These are phyloP conservation scores for Otocyon megalotis DNA, from an alignment of 2,113 vertebrate genomes.

Conservation along the genomic window DNA sequence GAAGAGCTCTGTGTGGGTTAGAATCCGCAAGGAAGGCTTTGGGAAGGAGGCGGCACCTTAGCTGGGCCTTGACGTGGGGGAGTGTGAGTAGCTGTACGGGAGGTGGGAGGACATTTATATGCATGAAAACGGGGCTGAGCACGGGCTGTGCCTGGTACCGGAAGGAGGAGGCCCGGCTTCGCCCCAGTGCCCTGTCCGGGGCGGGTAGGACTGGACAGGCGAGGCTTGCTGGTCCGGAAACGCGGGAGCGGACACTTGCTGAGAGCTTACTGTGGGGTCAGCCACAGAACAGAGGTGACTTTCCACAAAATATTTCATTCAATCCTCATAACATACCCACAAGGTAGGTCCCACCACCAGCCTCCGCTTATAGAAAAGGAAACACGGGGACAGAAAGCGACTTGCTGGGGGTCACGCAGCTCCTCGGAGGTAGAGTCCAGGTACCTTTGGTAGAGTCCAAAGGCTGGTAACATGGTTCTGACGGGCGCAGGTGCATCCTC, in stretches of 20 bases:
- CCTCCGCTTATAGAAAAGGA: not conserved
- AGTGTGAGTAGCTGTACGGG: not conserved
- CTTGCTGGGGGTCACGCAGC: not conserved
- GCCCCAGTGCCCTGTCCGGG: not conserved
- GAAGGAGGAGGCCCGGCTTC: conserved; percentile 4
- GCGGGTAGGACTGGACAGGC: not conserved
- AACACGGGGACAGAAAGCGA: not conserved
- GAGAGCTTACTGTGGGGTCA: not conserved
- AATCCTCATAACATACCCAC: not conserved
- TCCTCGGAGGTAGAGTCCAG: not conserved
- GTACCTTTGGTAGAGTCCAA: too few species aligned
- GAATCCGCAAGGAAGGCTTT: conserved; percentile 25
- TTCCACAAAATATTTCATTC: not conserved
- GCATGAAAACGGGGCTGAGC: conserved; percentile 11
- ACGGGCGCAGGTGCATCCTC: not conserved
- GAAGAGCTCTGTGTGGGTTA: conserved; percentile 34
- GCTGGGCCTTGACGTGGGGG: not conserved
- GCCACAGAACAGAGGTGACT: not conserved
- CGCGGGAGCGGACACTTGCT: not conserved
- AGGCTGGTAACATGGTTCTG: not conserved
- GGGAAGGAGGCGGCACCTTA: conserved; percentile 44
- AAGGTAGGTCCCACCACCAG: too few species aligned
- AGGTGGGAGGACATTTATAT: conserved; percentile 65
- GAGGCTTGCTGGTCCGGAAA: not conserved
- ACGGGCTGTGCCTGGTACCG: conserved; percentile 4